Percentiles rank a stretch among this genome's conserved stretches.
phyloP scores from a whole-genome alignment of 2,888 invertebrate species.

The Pilophorus perplexus region DNA sequence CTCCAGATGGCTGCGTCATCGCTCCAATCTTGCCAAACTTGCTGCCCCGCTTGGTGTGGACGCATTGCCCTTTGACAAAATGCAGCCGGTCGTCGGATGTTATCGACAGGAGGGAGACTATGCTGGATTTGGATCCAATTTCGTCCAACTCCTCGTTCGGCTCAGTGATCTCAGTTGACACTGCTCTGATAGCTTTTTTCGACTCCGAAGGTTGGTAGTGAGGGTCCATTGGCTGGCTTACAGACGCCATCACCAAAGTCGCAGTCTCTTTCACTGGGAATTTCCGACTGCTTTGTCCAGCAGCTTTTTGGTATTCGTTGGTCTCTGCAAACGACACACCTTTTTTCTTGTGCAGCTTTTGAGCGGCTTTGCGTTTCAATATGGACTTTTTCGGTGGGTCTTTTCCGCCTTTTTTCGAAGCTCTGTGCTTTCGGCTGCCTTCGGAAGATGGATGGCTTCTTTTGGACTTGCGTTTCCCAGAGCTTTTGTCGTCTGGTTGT shows the following conservation, averaged over 20 bases:
- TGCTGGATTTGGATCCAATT: background rate
- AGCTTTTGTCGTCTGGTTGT: background rate
- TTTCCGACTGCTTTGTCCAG: background rate
- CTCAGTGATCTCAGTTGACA: background rate
- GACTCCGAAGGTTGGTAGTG: background rate
- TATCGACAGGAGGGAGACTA: conserved; percentile 22
- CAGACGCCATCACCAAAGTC: background rate
- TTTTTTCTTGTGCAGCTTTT: background rate
- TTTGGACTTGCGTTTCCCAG: background rate
- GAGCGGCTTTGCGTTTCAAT: background rate
- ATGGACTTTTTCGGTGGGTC: conserved; percentile 14
- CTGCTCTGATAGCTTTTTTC: background rate
- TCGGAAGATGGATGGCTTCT: background rate
- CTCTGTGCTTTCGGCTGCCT: background rate
- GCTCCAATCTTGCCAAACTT: conserved; percentile 14
- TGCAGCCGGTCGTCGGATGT: conserved; percentile 32
- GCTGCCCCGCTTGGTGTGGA: conserved; percentile 15
- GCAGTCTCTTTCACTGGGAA: background rate
- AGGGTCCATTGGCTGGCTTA: background rate
- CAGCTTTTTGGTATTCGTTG: background rate
- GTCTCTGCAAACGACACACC: conserved; percentile 15
- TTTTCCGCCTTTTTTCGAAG: background rate
- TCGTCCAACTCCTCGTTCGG: background rate
- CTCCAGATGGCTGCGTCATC: background rate
- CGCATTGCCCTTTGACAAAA: conserved; percentile 33